phyloP scores from a whole-genome alignment of 1,140 invertebrate genomes.

The Leptinotarsa lineolata region DNA sequence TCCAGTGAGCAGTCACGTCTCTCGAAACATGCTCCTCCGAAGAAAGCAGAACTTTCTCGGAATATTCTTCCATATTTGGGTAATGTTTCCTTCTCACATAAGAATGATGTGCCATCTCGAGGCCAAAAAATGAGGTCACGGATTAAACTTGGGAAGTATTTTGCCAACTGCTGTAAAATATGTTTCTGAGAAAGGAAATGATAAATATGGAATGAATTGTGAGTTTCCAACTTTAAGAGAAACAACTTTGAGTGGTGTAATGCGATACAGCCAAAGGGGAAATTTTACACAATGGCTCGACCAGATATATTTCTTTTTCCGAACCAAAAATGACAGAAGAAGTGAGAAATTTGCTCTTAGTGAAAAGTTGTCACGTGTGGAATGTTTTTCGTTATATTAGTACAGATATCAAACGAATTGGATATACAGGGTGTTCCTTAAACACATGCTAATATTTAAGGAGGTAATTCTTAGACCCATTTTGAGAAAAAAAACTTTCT shows the following conservation, averaged over 20 bases:
- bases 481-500: too few species aligned
- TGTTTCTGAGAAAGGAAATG: conserved; percentile 23
- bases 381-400: too few species aligned
- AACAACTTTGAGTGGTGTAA: conserved; percentile 32
- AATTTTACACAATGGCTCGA: background rate
- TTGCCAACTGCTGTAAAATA: conserved; percentile 29
- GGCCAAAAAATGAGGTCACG: conserved; percentile 24
- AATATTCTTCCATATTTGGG: conserved; percentile 25
- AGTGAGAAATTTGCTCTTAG: too few species aligned
- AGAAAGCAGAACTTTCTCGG: background rate
- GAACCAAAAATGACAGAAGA: too few species aligned
- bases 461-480: too few species aligned
- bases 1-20: background rate
- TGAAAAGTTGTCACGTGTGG: too few species aligned
- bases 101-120: conserved; percentile 24
- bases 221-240: conserved; percentile 18
- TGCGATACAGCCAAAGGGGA: background rate
- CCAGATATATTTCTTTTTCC: too few species aligned
- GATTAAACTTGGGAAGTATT: conserved; percentile 25
- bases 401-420: too few species aligned
- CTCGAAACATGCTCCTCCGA: background rate
- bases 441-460: too few species aligned
- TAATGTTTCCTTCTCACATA: conserved; percentile 27
- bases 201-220: conserved; percentile 28
- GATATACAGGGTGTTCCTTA: too few species aligned